Evolutionary conservation across 2,888 invertebrate genomes (phyloP).

Genomic region (Scaptomyza cyrtandrae): DNA sequence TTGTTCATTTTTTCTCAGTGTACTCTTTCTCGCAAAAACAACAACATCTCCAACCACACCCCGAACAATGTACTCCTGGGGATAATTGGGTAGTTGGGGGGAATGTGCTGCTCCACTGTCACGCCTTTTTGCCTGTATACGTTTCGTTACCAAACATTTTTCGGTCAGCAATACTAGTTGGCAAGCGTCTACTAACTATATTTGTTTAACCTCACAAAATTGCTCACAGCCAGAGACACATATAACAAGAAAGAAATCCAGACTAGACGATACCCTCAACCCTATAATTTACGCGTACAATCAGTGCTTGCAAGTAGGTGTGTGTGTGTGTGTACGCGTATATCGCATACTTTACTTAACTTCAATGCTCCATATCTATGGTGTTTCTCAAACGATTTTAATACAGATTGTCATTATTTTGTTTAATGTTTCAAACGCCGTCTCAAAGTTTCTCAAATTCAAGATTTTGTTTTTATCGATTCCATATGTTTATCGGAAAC

Average conservation of each 20-base stretch:
- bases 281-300: no score
- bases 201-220: constrained; percentile 62
- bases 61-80: constrained; percentile 10
- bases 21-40: neutral
- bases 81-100: constrained; percentile 3
- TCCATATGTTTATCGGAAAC: no score
- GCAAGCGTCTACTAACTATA: constrained; percentile 58
- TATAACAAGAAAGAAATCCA: neutral
- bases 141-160: constrained; percentile 46
- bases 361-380: no score
- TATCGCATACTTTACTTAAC: no score
- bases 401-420: no score
- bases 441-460: no score
- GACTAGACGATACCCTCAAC: no score
- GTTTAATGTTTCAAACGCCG: no score
- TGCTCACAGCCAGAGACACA: neutral
- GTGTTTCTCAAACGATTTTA: no score
- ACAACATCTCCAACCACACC: neutral
- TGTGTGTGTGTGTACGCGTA: no score
- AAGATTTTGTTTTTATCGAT: no score
- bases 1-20: neutral
- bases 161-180: constrained; percentile 58
- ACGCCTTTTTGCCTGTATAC: constrained; percentile 20
- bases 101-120: neutral
- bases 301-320: no score